Conservation (phyloP, 2,113 vertebrate species). For the Dicaeum eximium region DNA sequence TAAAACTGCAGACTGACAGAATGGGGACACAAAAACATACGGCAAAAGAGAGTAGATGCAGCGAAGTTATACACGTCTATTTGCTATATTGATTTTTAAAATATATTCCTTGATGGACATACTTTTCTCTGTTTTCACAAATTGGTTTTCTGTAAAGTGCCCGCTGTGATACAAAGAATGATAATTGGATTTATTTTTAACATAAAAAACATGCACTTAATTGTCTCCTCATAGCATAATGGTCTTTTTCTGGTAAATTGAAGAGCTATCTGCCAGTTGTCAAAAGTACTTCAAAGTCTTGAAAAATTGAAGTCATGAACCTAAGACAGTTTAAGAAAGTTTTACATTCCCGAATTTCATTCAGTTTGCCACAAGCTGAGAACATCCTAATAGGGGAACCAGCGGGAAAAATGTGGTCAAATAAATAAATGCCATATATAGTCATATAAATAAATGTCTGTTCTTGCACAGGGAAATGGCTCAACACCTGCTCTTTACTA, state of each 20-base stretch:
- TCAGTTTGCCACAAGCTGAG: background rate
- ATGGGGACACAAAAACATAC: constrained; percentile 61
- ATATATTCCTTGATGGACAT: background rate
- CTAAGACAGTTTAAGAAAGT: background rate
- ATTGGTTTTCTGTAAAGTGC: background rate
- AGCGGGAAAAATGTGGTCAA: background rate
- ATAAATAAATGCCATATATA: background rate
- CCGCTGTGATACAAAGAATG: background rate
- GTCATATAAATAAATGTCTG: background rate
- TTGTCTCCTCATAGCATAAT: background rate
- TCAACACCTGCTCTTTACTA: background rate
- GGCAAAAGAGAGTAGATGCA: constrained; percentile 2
- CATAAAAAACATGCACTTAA: background rate
- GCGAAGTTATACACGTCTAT: background rate
- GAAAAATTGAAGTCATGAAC: background rate
- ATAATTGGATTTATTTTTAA: background rate
- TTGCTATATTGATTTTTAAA: constrained; percentile 5
- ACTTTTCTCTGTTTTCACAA: background rate
- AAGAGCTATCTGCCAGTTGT: background rate
- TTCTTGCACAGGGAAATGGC: background rate
- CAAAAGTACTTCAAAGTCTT: background rate
- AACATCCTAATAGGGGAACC: background rate
- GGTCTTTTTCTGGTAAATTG: background rate
- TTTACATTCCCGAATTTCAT: background rate
- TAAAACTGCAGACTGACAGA: constrained; percentile 65